A percentile compares a stretch with the other conserved stretches of the same genome.
Evolutionary conservation across 2,888 invertebrate species (phyloP).

Genomic region (Drosophila neutralis): DNA sequence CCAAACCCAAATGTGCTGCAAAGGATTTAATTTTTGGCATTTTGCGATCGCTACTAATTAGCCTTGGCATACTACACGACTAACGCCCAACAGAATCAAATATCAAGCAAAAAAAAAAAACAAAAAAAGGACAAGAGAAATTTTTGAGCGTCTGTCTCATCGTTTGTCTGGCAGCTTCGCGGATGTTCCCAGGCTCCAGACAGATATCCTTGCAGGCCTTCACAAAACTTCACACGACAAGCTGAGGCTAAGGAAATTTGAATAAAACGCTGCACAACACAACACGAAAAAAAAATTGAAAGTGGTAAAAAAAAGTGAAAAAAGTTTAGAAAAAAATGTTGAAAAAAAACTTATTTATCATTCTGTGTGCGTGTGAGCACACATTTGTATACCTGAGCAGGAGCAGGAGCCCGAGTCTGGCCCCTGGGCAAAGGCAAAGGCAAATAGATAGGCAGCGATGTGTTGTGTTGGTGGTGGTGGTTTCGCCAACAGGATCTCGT

Average conservation of each 20-base stretch:
- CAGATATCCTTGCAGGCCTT: slow-evolving; percentile 51
- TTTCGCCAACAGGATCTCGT: slow-evolving; percentile 47
- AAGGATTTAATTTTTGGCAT: slow-evolving; percentile 12
- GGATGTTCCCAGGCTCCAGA: slow-evolving; percentile 77
- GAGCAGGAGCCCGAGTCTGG: slow-evolving; percentile 3
- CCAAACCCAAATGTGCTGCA: slow-evolving; percentile 22
- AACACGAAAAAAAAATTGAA: slow-evolving; percentile 72
- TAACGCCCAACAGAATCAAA: slow-evolving; percentile 45
- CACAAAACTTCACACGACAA: slow-evolving; percentile 69
- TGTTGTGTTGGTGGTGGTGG: slow-evolving; percentile 60
- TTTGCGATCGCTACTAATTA: slow-evolving; percentile 52
- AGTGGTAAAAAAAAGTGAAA: slow-evolving; percentile 81
- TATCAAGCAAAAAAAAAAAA: slow-evolving; percentile 52
- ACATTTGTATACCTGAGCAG: slow-evolving; percentile 60
- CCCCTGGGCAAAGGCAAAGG: slow-evolving; percentile 60
- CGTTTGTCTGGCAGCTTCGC: slow-evolving; percentile 35
- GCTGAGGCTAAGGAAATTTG: slow-evolving; percentile 62
- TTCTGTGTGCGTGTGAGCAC: slow-evolving; percentile 56
- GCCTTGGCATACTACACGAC: slow-evolving; percentile 19
- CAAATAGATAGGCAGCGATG: slow-evolving; percentile 74
- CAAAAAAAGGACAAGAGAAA: slow-evolving; percentile 26
- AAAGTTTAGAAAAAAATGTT: slow-evolving; percentile 69
- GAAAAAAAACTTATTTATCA: slow-evolving; percentile 76
- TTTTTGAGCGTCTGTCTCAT: slow-evolving; percentile 23
- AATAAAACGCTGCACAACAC: slow-evolving; percentile 65